Evolutionary conservation across 2,113 vertebrate species (phyloP).

Genomic region (Mastomys coucha): DNA sequence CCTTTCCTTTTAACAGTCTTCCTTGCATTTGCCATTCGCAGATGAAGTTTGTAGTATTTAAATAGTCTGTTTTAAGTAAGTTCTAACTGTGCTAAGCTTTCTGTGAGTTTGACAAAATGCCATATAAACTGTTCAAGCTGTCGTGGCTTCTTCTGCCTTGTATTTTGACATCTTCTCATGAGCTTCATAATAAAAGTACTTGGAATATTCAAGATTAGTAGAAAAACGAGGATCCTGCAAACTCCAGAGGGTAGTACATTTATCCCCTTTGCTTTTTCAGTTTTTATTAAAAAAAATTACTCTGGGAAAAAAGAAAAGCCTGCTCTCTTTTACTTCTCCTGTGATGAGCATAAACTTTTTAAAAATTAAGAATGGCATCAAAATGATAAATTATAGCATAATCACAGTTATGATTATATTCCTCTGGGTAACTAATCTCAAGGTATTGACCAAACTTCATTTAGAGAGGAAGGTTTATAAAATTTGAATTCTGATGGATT

Average conservation of each 20-base stretch:
- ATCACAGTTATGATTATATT: constrained; percentile 39
- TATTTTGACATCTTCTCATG: constrained; percentile 75
- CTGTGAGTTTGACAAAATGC: constrained; percentile 69
- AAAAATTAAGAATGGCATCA: neutral
- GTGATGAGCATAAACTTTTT: neutral
- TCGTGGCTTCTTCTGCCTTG: constrained; percentile 64
- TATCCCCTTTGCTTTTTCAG: constrained; percentile 41
- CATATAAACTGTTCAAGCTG: constrained; percentile 68
- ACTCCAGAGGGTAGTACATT: neutral
- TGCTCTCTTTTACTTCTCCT: constrained; percentile 26
- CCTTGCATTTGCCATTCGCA: constrained; percentile 64
- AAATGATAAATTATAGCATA: constrained; percentile 14
- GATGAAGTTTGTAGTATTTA: constrained; percentile 73
- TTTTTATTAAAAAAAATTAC: constrained; percentile 30
- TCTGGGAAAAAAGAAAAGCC: neutral
- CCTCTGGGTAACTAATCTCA: neutral
- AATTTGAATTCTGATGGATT: neutral
- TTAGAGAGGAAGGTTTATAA: constrained; percentile 12
- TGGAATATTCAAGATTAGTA: constrained; percentile 60
- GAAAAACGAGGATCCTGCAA: constrained; percentile 47
- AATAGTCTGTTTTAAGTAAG: constrained; percentile 71
- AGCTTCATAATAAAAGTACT: constrained; percentile 36
- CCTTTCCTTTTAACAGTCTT: constrained; percentile 78
- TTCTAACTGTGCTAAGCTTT: constrained; percentile 66
- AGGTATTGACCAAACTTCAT: neutral